Evolutionary conservation across 2,113 vertebrate species (phyloP).

Genomic region (Solenodon paradoxus): DNA sequence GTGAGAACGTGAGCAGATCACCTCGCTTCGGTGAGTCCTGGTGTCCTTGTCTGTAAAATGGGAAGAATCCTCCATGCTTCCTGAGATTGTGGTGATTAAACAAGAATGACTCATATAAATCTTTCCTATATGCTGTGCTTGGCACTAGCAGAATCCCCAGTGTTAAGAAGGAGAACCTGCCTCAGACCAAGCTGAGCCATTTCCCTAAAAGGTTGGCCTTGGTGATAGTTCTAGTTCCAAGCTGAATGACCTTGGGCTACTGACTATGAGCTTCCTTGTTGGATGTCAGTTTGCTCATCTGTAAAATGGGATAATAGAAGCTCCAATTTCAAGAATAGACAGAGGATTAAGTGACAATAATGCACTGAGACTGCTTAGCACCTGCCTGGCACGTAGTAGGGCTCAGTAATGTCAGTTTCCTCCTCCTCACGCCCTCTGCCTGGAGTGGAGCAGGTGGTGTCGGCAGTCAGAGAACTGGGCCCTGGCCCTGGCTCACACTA

Average conservation of each 20-base stretch:
- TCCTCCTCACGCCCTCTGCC: rapidly evolving
- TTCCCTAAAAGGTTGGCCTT: neutral
- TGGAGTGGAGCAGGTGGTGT: neutral
- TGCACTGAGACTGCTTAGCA: neutral
- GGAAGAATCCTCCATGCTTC: neutral
- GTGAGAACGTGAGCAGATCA: neutral
- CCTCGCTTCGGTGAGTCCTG: neutral
- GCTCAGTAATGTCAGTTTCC: neutral
- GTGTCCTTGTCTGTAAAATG: neutral
- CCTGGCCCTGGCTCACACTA: neutral
- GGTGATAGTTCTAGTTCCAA: neutral
- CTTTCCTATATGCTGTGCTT: neutral
- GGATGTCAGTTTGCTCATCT: neutral
- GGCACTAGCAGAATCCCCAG: neutral
- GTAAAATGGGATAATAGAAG: neutral
- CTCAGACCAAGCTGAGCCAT: neutral
- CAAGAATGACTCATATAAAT: neutral
- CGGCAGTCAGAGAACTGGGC: neutral
- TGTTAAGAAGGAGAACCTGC: neutral
- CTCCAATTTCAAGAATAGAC: neutral
- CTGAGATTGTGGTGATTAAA: neutral
- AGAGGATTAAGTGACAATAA: neutral
- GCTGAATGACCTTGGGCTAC: neutral
- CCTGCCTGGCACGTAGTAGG: neutral
- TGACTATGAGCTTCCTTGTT: neutral